A percentile compares a stretch with the other conserved stretches of the same genome.
These are phyloP conservation scores for Drosophila anceps DNA, from an alignment of 2,888 invertebrate genomes.

Conservation along the genomic window DNA sequence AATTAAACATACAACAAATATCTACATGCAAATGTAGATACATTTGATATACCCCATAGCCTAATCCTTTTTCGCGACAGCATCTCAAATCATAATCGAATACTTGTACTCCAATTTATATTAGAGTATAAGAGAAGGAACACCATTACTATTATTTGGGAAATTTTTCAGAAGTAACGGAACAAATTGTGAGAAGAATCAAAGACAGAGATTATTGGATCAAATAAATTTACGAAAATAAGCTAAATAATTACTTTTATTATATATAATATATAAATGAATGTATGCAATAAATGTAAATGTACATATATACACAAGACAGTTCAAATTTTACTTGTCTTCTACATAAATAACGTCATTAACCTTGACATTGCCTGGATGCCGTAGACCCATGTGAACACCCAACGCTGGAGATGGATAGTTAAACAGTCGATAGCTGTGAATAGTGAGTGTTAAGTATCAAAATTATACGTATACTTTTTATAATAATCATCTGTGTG, in stretches of 20 bases:
- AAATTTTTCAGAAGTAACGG: neutral
- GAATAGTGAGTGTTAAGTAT: neutral
- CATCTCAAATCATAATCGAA: conserved; percentile 1
- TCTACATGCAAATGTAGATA: neutral
- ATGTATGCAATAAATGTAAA: conserved; percentile 23
- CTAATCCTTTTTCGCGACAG: neutral
- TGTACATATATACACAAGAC: too few species aligned
- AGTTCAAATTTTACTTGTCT: conserved; percentile 56
- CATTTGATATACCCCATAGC: neutral
- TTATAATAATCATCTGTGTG: neutral
- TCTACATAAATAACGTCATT: conserved; percentile 87
- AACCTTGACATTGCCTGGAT: conserved; percentile 84
- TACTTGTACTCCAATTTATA: neutral
- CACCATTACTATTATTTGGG: neutral
- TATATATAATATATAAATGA: conserved; percentile 62
- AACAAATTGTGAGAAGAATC: neutral
- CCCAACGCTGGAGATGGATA: conserved; percentile 86
- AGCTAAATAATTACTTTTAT: conserved; percentile 54
- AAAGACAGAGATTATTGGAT: neutral
- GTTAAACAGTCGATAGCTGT: conserved; percentile 74
- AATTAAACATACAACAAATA: neutral
- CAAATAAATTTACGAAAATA: neutral
- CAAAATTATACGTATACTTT: neutral
- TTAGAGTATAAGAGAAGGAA: neutral
- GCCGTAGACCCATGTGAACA: conserved; percentile 86